phyloP scores from a whole-genome alignment of 2,113 vertebrate species.

The Gallinago media region DNA sequence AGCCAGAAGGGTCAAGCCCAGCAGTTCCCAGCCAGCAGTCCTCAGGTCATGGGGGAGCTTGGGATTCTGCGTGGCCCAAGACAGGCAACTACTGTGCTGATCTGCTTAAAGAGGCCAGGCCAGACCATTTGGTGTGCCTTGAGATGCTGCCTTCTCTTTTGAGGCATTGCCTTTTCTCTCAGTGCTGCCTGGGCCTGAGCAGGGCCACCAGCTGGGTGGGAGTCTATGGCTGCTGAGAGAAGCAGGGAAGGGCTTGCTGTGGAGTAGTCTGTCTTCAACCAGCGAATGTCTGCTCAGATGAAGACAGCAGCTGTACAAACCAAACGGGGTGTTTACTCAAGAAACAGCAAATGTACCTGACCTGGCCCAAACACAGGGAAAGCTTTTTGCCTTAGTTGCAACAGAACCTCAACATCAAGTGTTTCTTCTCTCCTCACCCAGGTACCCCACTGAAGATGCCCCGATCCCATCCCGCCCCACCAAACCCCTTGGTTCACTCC shows the following conservation, averaged over 20 bases:
- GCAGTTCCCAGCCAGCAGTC: not conserved
- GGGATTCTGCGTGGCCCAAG: not conserved
- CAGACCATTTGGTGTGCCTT: not conserved
- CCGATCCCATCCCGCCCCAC: not conserved
- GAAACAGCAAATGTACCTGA: not conserved
- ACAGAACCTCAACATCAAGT: not conserved
- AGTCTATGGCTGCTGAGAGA: not conserved
- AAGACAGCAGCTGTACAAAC: not conserved
- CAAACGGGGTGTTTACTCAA: not conserved
- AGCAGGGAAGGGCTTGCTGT: not conserved
- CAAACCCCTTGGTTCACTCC: not conserved
- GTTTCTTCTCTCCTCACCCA: not conserved
- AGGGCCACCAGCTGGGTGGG: not conserved
- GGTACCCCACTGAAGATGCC: not conserved
- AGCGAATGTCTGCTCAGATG: not conserved
- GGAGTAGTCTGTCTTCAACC: not conserved
- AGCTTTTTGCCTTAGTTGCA: not conserved
- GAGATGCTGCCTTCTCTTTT: not conserved
- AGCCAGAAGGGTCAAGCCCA: not conserved
- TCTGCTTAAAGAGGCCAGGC: not conserved
- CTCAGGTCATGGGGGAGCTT: not conserved
- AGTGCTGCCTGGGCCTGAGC: not conserved
- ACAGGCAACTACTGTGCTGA: not conserved
- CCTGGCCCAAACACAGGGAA: not conserved
- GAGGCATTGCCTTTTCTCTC: not conserved